Conservation (phyloP, 35 echinoderm and acorn worm species). For the Stichopus chloronotus region DNA sequence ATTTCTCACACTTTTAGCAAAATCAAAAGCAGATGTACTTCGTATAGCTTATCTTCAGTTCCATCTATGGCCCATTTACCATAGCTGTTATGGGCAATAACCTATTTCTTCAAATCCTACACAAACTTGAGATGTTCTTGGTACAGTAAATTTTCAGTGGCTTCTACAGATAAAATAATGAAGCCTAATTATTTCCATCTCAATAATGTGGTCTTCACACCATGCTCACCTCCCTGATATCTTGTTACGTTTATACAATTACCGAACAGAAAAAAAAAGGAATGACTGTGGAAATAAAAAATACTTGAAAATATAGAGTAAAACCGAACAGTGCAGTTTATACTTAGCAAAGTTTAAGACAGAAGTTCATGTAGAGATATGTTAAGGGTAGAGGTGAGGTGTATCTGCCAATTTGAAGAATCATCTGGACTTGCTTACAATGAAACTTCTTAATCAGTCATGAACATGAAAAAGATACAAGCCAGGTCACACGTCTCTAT, state of each 20-base stretch:
- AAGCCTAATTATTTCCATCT: not conserved
- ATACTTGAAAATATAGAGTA: no score
- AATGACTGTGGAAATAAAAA: no score
- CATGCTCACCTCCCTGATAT: not conserved
- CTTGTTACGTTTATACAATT: not conserved
- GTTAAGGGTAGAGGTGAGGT: no score
- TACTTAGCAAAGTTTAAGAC: no score
- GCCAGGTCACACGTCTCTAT: no score
- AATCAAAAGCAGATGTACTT: conserved; percentile 17
- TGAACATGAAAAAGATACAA: no score
- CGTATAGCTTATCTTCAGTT: not conserved
- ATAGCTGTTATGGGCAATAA: conserved; percentile 39
- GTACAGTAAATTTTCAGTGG: not conserved
- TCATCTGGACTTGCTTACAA: no score
- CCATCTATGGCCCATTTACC: conserved; percentile 28
- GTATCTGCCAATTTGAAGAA: no score
- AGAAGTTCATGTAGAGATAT: no score
- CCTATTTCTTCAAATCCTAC: not conserved
- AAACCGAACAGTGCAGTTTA: no score
- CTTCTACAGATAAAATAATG: not conserved
- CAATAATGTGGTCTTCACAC: not conserved
- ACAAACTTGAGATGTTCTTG: not conserved
- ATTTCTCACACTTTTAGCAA: conserved; percentile 24
- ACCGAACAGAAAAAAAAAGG: not conserved
- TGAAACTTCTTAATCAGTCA: no score